Evolutionary conservation across 2,888 invertebrate genomes (phyloP).

Genomic region (Allacma fusca): DNA sequence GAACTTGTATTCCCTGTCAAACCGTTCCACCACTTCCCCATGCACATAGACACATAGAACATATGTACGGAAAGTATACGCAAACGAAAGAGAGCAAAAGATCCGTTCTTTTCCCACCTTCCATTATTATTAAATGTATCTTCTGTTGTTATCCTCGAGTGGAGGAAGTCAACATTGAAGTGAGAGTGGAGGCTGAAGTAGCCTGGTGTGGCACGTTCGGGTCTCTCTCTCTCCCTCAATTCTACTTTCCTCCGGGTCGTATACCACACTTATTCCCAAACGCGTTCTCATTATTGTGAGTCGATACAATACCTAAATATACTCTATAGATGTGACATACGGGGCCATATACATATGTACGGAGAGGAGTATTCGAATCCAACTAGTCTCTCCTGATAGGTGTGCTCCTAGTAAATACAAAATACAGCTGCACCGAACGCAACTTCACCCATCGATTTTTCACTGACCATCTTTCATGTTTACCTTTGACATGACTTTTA

Average conservation of each 20-base stretch:
- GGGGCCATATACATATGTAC: neutral
- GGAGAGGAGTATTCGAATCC: neutral
- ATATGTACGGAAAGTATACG: neutral
- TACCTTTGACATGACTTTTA: constrained; percentile 23
- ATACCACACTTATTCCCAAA: constrained; percentile 3
- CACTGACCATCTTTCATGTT: constrained; percentile 25
- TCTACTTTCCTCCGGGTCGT: neutral
- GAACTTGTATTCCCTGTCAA: too few relatives aligned
- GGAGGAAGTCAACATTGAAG: constrained; percentile 24
- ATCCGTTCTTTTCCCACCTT: neutral
- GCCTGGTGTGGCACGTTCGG: neutral
- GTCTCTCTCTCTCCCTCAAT: neutral
- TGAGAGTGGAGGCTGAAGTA: constrained; percentile 24
- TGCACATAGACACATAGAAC: too few relatives aligned
- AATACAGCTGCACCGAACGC: neutral
- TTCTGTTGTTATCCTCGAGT: constrained; percentile 23
- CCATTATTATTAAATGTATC: constrained; percentile 27
- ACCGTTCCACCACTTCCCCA: too few relatives aligned
- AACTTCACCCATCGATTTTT: constrained; percentile 1
- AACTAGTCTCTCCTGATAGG: neutral
- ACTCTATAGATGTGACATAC: neutral
- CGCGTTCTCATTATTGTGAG: neutral
- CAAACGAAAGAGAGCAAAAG: neutral
- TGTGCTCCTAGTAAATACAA: neutral
- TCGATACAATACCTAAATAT: neutral